Percentiles rank a stretch among this genome's conserved stretches.
Conservation (phyloP, 2,797 vertebrate genomes). For the Pipistrellus nathusii region DNA sequence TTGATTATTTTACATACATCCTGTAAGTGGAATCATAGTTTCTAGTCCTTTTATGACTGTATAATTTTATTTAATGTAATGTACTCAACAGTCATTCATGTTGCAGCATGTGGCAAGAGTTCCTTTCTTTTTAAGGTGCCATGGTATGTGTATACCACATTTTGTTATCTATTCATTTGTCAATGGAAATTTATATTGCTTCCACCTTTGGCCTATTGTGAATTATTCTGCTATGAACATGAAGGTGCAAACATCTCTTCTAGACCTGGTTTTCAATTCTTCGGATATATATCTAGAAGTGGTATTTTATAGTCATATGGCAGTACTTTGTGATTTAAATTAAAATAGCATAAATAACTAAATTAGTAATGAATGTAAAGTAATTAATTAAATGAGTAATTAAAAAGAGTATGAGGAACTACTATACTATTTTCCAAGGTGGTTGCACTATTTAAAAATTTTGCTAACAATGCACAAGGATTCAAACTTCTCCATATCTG, state of each 20-base stretch:
- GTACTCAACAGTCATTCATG: not conserved
- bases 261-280: not conserved
- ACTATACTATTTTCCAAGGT: not conserved
- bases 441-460: not conserved
- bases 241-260: not conserved
- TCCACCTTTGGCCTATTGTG: not conserved
- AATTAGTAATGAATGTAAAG: not conserved
- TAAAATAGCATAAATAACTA: not conserved
- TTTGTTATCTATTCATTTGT: not conserved
- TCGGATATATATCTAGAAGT: not conserved
- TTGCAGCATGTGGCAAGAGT: not conserved
- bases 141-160: not conserved
- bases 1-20: not conserved
- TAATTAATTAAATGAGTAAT: not conserved
- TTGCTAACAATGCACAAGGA: not conserved
- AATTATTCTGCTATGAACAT: not conserved
- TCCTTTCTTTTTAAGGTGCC: not conserved
- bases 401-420: not conserved
- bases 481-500: not conserved
- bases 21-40: not conserved
- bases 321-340: conserved; percentile 4
- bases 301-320: not conserved
- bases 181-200: not conserved
- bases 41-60: not conserved
- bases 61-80: not conserved